phyloP scores from a whole-genome alignment of 1,140 invertebrate genomes.

The Eufriesea mexicana region DNA sequence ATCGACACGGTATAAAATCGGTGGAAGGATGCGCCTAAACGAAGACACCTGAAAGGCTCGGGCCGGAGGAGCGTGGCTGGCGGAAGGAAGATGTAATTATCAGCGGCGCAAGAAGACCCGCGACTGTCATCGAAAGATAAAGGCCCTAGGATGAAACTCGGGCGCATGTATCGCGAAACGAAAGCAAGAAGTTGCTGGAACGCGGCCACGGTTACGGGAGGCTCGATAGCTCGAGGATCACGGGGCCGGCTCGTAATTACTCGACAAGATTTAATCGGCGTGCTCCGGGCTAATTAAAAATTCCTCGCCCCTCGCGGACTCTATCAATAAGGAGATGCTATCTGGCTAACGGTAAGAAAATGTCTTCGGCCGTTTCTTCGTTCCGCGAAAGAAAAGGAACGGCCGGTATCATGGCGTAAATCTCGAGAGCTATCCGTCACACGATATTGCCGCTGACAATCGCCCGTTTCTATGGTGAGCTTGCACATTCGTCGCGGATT shows the following conservation, averaged over 20 bases:
- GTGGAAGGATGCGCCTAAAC: no score
- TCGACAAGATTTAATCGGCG: conserved; percentile 77
- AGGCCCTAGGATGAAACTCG: neutral
- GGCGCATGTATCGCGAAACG: conserved; percentile 3
- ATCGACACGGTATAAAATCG: no score
- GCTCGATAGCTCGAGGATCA: neutral
- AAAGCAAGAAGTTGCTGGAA: neutral
- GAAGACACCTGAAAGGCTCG: no score
- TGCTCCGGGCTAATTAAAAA: conserved; percentile 77
- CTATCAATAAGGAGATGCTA: conserved; percentile 74
- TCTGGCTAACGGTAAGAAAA: conserved; percentile 76
- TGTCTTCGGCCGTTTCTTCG: conserved; percentile 62
- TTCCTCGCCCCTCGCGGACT: conserved; percentile 64
- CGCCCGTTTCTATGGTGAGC: conserved; percentile 63
- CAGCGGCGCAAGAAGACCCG: neutral
- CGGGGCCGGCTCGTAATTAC: conserved; percentile 74
- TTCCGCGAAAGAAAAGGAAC: conserved; percentile 38
- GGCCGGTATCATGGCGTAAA: conserved; percentile 68
- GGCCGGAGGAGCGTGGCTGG: no score
- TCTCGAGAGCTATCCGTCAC: conserved; percentile 61
- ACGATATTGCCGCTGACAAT: conserved; percentile 54
- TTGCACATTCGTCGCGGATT: conserved; percentile 64
- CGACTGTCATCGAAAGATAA: conserved; percentile 17
- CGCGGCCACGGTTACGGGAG: neutral
- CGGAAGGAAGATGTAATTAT: neutral